Evolutionary conservation across 2,113 vertebrate genomes (phyloP).

Genomic region (Toxotes jaculatrix): DNA sequence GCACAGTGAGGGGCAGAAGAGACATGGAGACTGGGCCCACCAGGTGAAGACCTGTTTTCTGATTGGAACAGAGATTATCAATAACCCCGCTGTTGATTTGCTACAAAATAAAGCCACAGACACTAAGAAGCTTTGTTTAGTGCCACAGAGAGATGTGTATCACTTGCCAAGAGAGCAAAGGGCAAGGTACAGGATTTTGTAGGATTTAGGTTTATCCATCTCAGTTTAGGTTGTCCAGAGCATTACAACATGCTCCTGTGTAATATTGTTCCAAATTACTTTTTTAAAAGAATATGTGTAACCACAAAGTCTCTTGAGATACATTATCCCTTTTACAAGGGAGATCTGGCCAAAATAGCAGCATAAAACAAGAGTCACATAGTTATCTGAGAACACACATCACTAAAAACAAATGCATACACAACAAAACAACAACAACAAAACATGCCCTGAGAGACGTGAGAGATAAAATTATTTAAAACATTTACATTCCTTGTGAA

Average conservation of each 20-base stretch:
- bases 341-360: neutral
- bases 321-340: neutral
- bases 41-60: constrained; percentile 10
- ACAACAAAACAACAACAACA: neutral
- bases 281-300: neutral
- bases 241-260: constrained; percentile 4
- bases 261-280: constrained; percentile 3
- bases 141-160: constrained; percentile 21
- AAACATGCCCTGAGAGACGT: neutral
- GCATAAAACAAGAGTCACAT: neutral
- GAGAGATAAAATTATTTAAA: neutral
- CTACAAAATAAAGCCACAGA: constrained; percentile 10
- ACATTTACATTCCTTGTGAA: neutral
- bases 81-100: constrained; percentile 14
- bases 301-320: neutral
- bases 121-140: constrained; percentile 36
- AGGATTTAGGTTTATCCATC: constrained; percentile 43
- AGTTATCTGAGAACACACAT: neutral
- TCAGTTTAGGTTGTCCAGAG: constrained; percentile 15
- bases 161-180: constrained; percentile 49
- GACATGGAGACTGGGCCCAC: neutral
- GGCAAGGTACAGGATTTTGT: constrained; percentile 37
- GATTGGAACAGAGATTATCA: constrained; percentile 12
- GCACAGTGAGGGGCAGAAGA: neutral
- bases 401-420: neutral